Evolutionary conservation across 2,113 vertebrate genomes (phyloP).

Genomic region (Chrysemys picta): DNA sequence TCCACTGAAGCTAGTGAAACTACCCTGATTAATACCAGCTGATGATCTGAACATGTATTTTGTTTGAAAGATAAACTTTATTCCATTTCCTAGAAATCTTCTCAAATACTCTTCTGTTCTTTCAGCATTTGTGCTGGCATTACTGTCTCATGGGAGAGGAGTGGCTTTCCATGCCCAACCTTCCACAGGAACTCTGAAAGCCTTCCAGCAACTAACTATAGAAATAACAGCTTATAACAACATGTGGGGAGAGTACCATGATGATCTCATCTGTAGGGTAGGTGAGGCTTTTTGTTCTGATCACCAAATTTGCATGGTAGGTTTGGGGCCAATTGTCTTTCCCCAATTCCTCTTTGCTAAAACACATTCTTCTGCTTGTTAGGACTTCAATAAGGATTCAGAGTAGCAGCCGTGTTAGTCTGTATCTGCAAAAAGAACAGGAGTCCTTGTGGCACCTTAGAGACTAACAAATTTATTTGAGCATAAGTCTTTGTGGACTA

Average conservation of each 20-base stretch:
- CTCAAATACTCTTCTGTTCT: not conserved
- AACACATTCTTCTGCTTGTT: not conserved
- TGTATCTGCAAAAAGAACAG: no score
- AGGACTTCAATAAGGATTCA: not conserved
- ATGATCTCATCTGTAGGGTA: conserved; percentile 89
- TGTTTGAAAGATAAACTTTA: not conserved
- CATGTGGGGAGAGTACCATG: conserved; percentile 96
- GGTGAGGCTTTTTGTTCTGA: not conserved
- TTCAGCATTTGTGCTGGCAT: conserved; percentile 82
- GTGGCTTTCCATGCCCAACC: conserved; percentile 84
- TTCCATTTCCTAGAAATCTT: conserved; percentile 10
- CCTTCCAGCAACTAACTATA: conserved; percentile 84
- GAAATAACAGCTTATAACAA: conserved; percentile 87
- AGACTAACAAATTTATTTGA: no score
- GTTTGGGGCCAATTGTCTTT: not conserved
- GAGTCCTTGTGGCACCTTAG: no score
- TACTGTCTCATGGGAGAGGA: conserved; percentile 89
- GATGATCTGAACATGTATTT: not conserved
- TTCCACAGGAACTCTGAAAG: conserved; percentile 80
- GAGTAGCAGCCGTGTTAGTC: no score
- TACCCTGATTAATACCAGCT: not conserved
- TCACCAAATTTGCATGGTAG: not conserved
- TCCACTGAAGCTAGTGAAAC: not conserved
- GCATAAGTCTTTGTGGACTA: no score
- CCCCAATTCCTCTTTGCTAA: not conserved